Evolutionary conservation across 1,140 invertebrate species (phyloP).

Genomic region (Bombus breviceps): DNA sequence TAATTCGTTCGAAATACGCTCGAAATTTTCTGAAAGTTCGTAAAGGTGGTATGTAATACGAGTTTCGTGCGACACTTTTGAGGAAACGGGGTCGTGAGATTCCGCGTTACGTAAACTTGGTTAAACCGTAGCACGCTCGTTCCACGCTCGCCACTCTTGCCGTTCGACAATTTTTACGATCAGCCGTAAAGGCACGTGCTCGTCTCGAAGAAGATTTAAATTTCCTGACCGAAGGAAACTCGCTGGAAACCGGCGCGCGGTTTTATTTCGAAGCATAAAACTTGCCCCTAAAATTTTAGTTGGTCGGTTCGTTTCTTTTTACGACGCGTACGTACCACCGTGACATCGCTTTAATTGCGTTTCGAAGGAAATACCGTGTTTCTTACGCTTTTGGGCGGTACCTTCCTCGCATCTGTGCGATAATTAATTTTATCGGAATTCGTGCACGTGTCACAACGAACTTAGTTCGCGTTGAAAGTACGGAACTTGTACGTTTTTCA

Average conservation of each 20-base stretch:
- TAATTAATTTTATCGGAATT: not conserved
- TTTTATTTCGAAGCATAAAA: conserved; percentile 65
- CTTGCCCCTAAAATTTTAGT: conserved; percentile 23
- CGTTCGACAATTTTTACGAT: conserved; percentile 53
- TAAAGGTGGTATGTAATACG: not conserved
- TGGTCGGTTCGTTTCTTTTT: conserved; percentile 28
- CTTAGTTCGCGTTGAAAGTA: not conserved
- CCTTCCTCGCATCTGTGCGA: not conserved
- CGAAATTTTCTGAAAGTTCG: not conserved
- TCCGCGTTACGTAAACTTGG: conserved; percentile 12
- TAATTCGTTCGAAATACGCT: not conserved
- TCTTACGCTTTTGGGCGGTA: not conserved
- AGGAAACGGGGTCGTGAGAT: conserved; percentile 5
- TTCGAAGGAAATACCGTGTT: conserved; percentile 37
- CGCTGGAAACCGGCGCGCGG: conserved; percentile 31
- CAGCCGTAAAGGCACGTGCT: conserved; percentile 51
- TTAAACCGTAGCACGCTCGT: conserved; percentile 21
- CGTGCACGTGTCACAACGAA: not conserved
- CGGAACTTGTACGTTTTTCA: not conserved
- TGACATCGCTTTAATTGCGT: conserved; percentile 53
- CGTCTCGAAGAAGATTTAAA: conserved; percentile 59
- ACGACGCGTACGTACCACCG: conserved; percentile 52
- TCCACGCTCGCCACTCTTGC: conserved; percentile 19
- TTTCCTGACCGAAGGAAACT: conserved; percentile 61
- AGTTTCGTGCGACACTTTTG: not conserved